phyloP scores from a whole-genome alignment of 1,140 invertebrate species.

The Aethina tumida region DNA sequence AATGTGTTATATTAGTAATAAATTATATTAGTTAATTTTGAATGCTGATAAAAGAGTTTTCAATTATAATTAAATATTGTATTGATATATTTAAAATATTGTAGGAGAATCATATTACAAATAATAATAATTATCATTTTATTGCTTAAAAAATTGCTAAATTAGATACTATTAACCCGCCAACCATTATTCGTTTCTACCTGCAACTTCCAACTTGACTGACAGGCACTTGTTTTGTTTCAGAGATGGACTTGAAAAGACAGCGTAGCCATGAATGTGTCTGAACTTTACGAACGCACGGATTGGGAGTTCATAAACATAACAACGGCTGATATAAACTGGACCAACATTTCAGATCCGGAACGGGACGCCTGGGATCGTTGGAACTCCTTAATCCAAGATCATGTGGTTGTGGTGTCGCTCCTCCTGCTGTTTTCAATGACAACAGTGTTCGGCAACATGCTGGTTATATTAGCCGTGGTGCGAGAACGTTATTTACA shows the following conservation, averaged over 20 bases:
- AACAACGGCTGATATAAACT: conserved; percentile 9
- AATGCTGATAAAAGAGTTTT: no score
- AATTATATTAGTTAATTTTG: no score
- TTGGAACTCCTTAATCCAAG: conserved; percentile 53
- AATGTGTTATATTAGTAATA: no score
- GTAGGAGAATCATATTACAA: no score
- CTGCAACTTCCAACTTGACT: no score
- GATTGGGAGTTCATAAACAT: conserved; percentile 5
- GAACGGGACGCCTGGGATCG: conserved; percentile 35
- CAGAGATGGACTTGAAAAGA: conserved; percentile 3
- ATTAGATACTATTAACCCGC: no score
- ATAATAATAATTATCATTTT: no score
- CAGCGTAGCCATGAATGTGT: conserved; percentile 1
- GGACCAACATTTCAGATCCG: conserved; percentile 20
- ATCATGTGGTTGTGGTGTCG: conserved; percentile 68
- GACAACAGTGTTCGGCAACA: conserved; percentile 92
- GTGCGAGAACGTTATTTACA: conserved; percentile 80
- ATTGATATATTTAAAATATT: no score
- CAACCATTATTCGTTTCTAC: no score
- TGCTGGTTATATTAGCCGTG: conserved; percentile 91
- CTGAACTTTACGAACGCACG: conserved; percentile 1
- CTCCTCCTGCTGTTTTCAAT: conserved; percentile 84
- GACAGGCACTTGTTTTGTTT: no score
- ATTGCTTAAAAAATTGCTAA: no score
- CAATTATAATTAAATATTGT: no score